Percentiles rank a stretch among this genome's conserved stretches.
phyloP scores from a whole-genome alignment of 2,888 invertebrate genomes.

The Steinernema hermaphroditum region DNA sequence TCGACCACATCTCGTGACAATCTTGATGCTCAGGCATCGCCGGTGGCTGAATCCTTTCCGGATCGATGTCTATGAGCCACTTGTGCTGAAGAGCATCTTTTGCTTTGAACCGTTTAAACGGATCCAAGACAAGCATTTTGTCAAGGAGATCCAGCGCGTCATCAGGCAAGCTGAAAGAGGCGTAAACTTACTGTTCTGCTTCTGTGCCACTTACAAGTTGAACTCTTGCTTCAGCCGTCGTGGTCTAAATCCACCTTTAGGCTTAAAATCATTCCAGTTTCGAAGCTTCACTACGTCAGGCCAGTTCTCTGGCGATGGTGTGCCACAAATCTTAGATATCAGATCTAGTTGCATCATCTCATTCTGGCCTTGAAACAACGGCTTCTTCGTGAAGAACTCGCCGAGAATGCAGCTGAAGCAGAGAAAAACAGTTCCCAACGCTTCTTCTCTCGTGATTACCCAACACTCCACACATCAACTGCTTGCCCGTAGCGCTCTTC shows the following conservation, averaged over 20 bases:
- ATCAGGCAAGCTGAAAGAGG: constrained; percentile 72
- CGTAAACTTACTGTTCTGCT: neutral
- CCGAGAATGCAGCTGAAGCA: constrained; percentile 83
- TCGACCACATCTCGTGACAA: constrained; percentile 98
- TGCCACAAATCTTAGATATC: constrained; percentile 90
- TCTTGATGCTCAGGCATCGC: constrained; percentile 78
- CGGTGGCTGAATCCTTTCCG: constrained; percentile 73
- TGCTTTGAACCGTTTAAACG: constrained; percentile 87
- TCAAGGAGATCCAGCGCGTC: constrained; percentile 59
- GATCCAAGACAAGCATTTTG: constrained; percentile 89
- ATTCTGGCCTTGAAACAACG: constrained; percentile 83
- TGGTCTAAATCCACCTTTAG: constrained; percentile 73
- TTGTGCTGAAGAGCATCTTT: constrained; percentile 87
- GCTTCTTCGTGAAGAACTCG: constrained; percentile 91
- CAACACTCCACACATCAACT: constrained; percentile 99
- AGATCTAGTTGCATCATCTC: constrained; percentile 91
- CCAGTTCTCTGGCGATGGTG: constrained; percentile 94
- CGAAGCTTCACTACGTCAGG: constrained; percentile 91
- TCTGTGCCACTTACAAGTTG: constrained; percentile 72
- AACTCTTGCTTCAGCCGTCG: constrained; percentile 89
- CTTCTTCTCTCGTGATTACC: constrained; percentile 70
- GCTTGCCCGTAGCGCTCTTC: constrained; percentile 96
- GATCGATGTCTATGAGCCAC: constrained; percentile 88
- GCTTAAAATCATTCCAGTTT: constrained; percentile 85
- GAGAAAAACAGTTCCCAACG: constrained; percentile 78